These are phyloP conservation scores for Enhydra lutris DNA, from an alignment of 2,113 vertebrate species.

Conservation along the genomic window DNA sequence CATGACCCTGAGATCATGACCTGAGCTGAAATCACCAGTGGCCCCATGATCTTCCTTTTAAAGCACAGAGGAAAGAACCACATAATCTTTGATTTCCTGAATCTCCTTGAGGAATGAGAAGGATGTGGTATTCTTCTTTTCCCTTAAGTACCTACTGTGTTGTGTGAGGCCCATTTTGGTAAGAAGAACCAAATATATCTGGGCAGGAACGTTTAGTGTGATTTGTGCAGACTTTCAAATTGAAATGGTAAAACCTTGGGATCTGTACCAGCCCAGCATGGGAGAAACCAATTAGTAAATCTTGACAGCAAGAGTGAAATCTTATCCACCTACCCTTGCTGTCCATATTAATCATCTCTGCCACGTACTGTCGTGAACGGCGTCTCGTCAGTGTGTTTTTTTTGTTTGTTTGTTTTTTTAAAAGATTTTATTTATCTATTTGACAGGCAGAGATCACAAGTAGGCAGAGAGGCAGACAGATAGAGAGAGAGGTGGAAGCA, in stretches of 20 bases:
- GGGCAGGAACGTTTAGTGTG: neutral
- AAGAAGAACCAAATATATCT: neutral
- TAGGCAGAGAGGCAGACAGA: no score
- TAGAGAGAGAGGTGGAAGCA: no score
- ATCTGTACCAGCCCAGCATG: neutral
- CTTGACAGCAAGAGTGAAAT: constrained; percentile 16
- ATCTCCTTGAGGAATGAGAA: neutral
- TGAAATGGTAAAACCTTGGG: constrained; percentile 32
- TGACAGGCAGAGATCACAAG: no score
- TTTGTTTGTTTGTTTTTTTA: no score
- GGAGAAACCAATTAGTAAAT: constrained; percentile 43
- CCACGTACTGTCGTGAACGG: neutral
- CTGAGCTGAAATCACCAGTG: neutral
- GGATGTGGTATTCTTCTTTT: neutral
- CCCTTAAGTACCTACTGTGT: neutral
- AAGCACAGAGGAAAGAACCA: neutral
- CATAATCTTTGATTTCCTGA: neutral
- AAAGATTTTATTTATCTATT: no score
- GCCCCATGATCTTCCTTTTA: neutral
- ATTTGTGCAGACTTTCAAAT: constrained; percentile 47
- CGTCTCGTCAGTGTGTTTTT: no score
- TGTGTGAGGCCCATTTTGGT: neutral
- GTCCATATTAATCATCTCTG: constrained; percentile 9
- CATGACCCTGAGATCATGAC: neutral
- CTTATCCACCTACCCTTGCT: neutral